Evolutionary conservation across 2,797 vertebrate genomes (phyloP), one percentile per base, ranked within the genome.

Genomic region (Echeneis naucrates): DNA sequence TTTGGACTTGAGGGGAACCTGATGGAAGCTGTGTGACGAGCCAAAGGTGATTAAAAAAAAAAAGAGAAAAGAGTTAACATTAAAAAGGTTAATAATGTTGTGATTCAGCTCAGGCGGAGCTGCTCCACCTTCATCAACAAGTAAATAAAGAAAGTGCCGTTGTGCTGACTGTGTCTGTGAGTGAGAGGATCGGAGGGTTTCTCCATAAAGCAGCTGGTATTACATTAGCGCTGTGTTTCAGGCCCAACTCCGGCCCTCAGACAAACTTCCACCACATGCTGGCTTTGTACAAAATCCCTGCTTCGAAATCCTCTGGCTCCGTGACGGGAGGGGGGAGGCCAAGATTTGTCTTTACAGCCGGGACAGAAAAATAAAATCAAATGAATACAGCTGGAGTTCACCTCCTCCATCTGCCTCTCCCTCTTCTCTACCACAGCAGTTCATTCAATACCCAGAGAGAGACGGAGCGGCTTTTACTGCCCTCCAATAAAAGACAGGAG

Each of bases 281-380:
- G 57, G 78, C 79, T 89, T 81, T 85, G 74, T 83, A 77, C 69
- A 23, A 62, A 80, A 84, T 79, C 80, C 87, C 69, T 70, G 73
- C 82, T 77, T 80, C 71, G 82, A 76, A 86, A 77, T 69, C 63
- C 72, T 82, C 64, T 65, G 19, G 4, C 63, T 77, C 58, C 19
- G 2, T 44, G 66, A 69, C 73, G 64, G 77, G 72, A 69, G 77
- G 81, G 71, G 56, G 37, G 74, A 66, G 84, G 66, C n/a, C n/a
- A n/a, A n/a, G n/a, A 86, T 92, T 91, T 91, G 82, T 91, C 88
- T 92, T 85, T 61, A n/a, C n/a, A n/a, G n/a, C n/a, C n/a, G n/a
- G n/a, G n/a, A n/a, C n/a, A n/a, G n/a, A n/a, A n/a, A n/a, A n/a
- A n/a, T n/a, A n/a, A n/a, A n/a, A n/a, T n/a, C n/a, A n/a, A n/a